These are phyloP conservation scores for Conomelus anceps DNA, from an alignment of 2,888 invertebrate genomes.

Conservation along the genomic window DNA sequence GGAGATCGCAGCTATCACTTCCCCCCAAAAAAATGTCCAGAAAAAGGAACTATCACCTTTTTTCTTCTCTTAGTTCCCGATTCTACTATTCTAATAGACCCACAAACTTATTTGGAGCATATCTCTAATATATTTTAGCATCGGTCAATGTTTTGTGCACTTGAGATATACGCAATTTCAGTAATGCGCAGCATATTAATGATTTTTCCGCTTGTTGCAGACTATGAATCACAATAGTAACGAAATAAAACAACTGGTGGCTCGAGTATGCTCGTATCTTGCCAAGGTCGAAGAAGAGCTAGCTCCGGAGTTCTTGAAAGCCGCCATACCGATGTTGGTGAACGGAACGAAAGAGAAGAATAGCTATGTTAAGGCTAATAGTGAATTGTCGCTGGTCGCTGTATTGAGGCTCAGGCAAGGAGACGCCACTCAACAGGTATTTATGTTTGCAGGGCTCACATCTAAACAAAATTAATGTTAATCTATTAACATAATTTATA, in stretches of 20 bases:
- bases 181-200: not conserved
- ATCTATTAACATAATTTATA: no score
- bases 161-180: not conserved
- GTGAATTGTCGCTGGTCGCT: constrained; percentile 85
- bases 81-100: no score
- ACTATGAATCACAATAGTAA: constrained; percentile 90
- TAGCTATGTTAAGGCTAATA: constrained; percentile 86
- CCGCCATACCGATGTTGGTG: constrained; percentile 82
- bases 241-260: constrained; percentile 88
- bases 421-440: constrained; percentile 64
- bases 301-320: constrained; percentile 63
- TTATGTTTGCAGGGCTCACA: constrained; percentile 9
- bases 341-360: constrained; percentile 99
- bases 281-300: constrained; percentile 58
- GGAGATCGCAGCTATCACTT: no score
- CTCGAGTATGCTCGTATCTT: constrained; percentile 68
- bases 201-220: constrained; percentile 46
- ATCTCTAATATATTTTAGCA: no score
- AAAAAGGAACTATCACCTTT: no score
- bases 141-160: no score
- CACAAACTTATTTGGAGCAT: no score
- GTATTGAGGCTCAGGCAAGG: constrained; percentile 73
- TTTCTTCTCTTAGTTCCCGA: no score
- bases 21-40: no score
- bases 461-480: not conserved